These are phyloP conservation scores for Copidosoma aretas DNA, from an alignment of 2,888 invertebrate species.

Conservation along the genomic window DNA sequence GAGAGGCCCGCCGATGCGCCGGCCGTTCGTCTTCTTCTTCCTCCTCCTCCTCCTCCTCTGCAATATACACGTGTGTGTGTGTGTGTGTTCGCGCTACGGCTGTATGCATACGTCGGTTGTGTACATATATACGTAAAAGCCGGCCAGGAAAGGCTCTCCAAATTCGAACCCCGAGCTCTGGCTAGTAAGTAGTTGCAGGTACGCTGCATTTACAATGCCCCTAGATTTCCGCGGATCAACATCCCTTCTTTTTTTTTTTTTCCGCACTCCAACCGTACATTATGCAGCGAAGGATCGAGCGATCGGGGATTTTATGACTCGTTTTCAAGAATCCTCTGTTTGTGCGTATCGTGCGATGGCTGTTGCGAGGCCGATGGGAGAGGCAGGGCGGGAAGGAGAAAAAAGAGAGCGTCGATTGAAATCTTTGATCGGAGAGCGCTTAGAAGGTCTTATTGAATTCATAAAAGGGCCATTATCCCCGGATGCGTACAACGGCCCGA, in stretches of 20 bases:
- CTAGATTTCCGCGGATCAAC: conserved; percentile 34
- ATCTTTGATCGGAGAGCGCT: conserved; percentile 25
- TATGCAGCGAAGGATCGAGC: too few species aligned
- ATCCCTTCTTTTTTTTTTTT: background rate
- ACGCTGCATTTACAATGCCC: conserved; percentile 28
- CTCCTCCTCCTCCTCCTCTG: background rate
- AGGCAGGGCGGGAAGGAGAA: background rate
- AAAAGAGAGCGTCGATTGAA: conserved; percentile 14
- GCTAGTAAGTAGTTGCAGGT: background rate
- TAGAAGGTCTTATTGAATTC: conserved; percentile 26
- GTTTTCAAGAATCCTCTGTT: too few species aligned
- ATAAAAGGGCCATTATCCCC: conserved; percentile 16
- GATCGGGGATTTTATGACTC: too few species aligned
- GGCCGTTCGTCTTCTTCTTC: too few species aligned
- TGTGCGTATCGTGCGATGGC: too few species aligned
- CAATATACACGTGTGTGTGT: background rate
- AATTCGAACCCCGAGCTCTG: background rate
- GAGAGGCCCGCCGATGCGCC: too few species aligned
- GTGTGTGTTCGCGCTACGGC: background rate
- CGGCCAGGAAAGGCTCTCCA: conserved; percentile 1
- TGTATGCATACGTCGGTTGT: background rate
- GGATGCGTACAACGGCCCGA: background rate
- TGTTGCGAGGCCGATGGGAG: too few species aligned
- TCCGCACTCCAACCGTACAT: background rate
- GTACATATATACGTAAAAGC: conserved; percentile 2